These are phyloP conservation scores for Blennius ocellaris DNA, from an alignment of 2,113 vertebrate genomes.

Conservation along the genomic window DNA sequence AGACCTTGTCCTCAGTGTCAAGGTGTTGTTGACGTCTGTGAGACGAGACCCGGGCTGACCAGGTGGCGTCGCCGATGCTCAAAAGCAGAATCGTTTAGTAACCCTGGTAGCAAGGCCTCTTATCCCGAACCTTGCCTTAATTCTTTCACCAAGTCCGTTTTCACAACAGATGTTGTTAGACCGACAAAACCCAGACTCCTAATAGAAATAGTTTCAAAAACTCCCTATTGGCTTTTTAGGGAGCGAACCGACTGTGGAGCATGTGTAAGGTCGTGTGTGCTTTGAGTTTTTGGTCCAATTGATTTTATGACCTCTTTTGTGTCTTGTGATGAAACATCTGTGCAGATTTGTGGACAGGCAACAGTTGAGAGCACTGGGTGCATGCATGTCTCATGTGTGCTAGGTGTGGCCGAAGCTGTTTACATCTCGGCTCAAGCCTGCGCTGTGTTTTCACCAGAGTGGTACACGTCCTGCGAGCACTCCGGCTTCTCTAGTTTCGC, in stretches of 20 bases:
- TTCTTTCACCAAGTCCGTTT: conserved; percentile 78
- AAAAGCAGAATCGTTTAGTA: conserved; percentile 47
- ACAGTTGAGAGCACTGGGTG: conserved; percentile 63
- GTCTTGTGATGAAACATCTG: conserved; percentile 80
- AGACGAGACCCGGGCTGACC: conserved; percentile 41
- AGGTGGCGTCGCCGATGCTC: conserved; percentile 38
- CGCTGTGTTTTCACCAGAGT: conserved; percentile 53
- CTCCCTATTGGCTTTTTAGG: conserved; percentile 75
- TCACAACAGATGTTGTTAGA: conserved; percentile 70
- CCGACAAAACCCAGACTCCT: conserved; percentile 75
- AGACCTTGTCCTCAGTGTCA: conserved; percentile 12
- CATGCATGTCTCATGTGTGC: conserved; percentile 60
- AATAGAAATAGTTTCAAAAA: conserved; percentile 77
- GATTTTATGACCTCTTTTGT: conserved; percentile 76
- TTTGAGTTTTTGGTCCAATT: conserved; percentile 65
- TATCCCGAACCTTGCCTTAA: conserved; percentile 60
- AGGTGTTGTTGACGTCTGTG: conserved; percentile 43
- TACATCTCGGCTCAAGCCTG: conserved; percentile 61
- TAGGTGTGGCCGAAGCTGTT: conserved; percentile 69
- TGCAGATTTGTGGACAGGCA: conserved; percentile 66
- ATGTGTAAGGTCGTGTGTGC: conserved; percentile 79
- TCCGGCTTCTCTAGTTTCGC: conserved; percentile 48
- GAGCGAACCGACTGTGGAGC: conserved; percentile 59
- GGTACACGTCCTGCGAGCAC: conserved; percentile 56
- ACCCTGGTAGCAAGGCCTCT: conserved; percentile 68